Base-by-base conservation (phyloP, 2,113 vertebrate genomes). In the Bubo blakistoni region DNA sequence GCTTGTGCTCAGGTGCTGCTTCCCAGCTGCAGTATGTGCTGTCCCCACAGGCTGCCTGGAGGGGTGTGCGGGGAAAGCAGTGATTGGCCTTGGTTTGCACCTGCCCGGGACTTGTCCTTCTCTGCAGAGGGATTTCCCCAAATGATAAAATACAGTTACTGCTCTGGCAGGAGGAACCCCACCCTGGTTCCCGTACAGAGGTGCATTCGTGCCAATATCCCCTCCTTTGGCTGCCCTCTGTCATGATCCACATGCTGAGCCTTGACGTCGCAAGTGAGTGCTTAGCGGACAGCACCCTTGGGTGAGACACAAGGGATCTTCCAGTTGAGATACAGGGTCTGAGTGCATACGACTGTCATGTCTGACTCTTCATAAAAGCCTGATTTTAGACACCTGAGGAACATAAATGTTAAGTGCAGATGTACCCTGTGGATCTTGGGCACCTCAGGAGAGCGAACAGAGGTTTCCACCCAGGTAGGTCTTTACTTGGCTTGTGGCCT, bases 291-390 rank as follows among this genome's bases (percentile, higher is more conserved):
- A 16, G 36, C 36, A 14, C 55, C 36, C 46, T 11, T 20, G 30
- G 46, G 55, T 44, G 55, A 20, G 49, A 13, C 49, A 21, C 1
- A 8, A 42, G 49, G 38, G 26, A 12, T 11, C 69, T 54, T 54
- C 27, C 57, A 38, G 40, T 1, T 46, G 58, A 32, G 38, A 25
- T 36, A 14, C 1, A 21, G 27, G 27, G 30, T 19, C 20, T 11
- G 71, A n/a, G 30, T 2, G 52, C 42, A 6, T 3, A 10, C 1
- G 4, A 9, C 34, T 14, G 24, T 25, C 25, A 9, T 1, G 3
- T 6, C 51, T 57, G 40, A 4, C 40, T 47, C 22, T 16, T 38
- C 32, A 12, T 25, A 15, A 65, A 74, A 65, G 34, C 18, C 42
- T 26, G 3, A 32, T 16, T 73, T 86, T 40, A 40, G 29, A 24